Evolutionary conservation across 2,113 vertebrate genomes (phyloP).

Genomic region (Engystomops pustulosus): DNA sequence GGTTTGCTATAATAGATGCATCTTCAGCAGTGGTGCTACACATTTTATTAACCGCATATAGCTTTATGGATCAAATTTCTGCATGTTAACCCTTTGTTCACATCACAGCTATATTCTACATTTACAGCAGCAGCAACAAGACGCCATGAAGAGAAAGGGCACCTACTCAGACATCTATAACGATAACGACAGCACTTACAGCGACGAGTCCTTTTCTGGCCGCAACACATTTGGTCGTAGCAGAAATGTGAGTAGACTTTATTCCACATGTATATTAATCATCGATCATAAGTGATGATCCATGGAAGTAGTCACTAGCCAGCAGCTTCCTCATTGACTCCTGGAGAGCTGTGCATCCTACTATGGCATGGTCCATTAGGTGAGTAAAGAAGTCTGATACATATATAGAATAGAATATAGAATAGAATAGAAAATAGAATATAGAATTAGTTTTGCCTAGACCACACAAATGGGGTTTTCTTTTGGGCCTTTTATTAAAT

Average conservation of each 20-base stretch:
- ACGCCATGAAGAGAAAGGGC: constrained; percentile 58
- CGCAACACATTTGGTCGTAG: constrained; percentile 35
- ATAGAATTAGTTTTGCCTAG: too few species aligned
- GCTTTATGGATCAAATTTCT: background rate
- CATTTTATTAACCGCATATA: too few species aligned
- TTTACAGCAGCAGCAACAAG: constrained; percentile 62
- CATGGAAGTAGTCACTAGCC: too few species aligned
- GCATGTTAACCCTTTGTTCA: background rate
- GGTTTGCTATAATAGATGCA: too few species aligned
- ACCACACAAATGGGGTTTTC: too few species aligned
- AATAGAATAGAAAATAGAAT: too few species aligned
- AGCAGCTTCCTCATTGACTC: background rate
- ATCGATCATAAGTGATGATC: too few species aligned
- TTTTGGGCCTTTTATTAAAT: too few species aligned
- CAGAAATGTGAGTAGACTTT: constrained; percentile 32
- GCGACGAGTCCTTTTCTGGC: constrained; percentile 26
- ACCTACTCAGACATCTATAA: constrained; percentile 56
- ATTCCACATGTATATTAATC: background rate
- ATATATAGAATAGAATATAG: too few species aligned
- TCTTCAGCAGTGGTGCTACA: too few species aligned
- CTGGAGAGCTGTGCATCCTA: background rate
- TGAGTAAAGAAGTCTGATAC: too few species aligned
- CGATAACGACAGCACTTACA: constrained; percentile 56
- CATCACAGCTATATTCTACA: background rate
- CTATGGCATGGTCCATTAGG: too few species aligned